A percentile compares a stretch with the other conserved stretches of the same genome.
These are phyloP conservation scores for Larimichthys crocea DNA, from an alignment of 2,113 vertebrate species.

Conservation along the genomic window DNA sequence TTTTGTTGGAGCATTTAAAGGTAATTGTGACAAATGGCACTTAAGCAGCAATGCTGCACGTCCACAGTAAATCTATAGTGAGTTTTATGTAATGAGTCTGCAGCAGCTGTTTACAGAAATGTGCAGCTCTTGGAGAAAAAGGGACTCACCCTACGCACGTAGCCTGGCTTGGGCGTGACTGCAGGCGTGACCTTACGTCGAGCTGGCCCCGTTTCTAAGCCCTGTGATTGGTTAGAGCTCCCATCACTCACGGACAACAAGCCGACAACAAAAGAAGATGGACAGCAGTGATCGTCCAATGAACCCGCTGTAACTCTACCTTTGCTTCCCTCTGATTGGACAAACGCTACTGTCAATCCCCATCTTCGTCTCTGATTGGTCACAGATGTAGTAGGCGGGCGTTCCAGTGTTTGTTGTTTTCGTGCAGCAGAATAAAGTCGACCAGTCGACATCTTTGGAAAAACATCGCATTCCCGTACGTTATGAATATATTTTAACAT, in stretches of 20 bases:
- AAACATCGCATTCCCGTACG: neutral
- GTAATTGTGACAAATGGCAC: neutral
- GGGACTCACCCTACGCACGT: conserved; percentile 40
- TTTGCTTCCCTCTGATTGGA: conserved; percentile 8
- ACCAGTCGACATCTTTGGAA: conserved; percentile 80
- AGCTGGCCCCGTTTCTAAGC: conserved; percentile 15
- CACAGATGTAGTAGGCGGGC: conserved; percentile 16
- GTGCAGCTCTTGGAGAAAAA: neutral
- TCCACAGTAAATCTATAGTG: neutral
- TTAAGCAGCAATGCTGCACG: neutral
- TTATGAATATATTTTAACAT: conserved; percentile 4
- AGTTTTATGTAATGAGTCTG: neutral
- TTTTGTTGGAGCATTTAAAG: too few species aligned
- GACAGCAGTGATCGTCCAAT: conserved; percentile 56
- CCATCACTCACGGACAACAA: neutral
- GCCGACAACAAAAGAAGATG: accelerated
- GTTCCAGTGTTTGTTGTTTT: conserved; percentile 80
- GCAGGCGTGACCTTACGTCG: neutral
- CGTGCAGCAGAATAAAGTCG: conserved; percentile 40
- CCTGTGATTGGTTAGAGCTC: conserved; percentile 46
- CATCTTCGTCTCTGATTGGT: conserved; percentile 58
- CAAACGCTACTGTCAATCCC: neutral
- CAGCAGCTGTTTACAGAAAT: conserved; percentile 30
- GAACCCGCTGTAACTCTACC: neutral
- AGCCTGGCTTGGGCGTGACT: conserved; percentile 23